Conservation (phyloP, 1,140 invertebrate genomes). For the roundworm (Caenorhabditis elegans) region WBcel235 BX284604.4:16523501-16524000, state of each 20-base stretch:
- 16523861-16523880: too few species aligned
- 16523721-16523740: constrained; percentile 35
- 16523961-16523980: too few species aligned
- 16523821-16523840: neutral
- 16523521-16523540: constrained; percentile 43
- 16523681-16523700: constrained; percentile 47
- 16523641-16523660: constrained; percentile 44
- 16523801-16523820: constrained; percentile 29
- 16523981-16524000: too few species aligned
- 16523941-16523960: too few species aligned
- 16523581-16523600: constrained; percentile 44
- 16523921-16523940: too few species aligned
- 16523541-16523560: constrained; percentile 42
- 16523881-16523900: too few species aligned
- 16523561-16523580: constrained; percentile 50
- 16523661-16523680: constrained; percentile 47
- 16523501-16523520: constrained; percentile 43
- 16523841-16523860: neutral
- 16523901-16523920: too few species aligned
- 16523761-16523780: constrained; percentile 44
- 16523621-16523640: constrained; percentile 39
- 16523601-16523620: constrained; percentile 18
- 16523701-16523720: constrained; percentile 16
- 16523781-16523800: constrained; percentile 42
- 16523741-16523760: constrained; percentile 41